Conservation (phyloP, 2,113 vertebrate genomes). For the Mugil cephalus region DNA sequence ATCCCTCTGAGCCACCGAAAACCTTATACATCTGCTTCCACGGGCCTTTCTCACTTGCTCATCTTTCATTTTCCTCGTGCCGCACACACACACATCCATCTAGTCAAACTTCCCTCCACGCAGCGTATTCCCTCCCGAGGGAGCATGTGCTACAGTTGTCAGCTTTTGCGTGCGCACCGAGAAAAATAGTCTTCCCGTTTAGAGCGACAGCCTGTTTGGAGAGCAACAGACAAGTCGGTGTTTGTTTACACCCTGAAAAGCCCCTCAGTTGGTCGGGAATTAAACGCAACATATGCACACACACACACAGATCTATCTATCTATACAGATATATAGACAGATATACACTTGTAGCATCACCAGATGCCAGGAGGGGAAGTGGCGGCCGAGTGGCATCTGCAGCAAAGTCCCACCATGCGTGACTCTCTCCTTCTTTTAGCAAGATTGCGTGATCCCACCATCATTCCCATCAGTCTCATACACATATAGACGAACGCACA, state of each 20-base stretch:
- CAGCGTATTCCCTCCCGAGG: not conserved
- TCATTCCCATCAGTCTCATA: constrained; percentile 47
- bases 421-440: constrained; percentile 72
- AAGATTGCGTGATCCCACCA: constrained; percentile 71
- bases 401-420: constrained; percentile 66
- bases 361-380: constrained; percentile 69
- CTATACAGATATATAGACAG: too few relatives aligned
- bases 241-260: constrained; percentile 68
- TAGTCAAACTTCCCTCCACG: not conserved
- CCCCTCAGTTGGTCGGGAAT: constrained; percentile 51
- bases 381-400: constrained; percentile 58
- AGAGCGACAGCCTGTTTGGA: constrained; percentile 39
- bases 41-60: not conserved
- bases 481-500: constrained; percentile 14
- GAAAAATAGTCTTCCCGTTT: constrained; percentile 32
- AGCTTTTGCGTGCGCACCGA: constrained; percentile 8
- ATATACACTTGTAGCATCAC: constrained; percentile 57
- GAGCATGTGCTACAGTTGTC: constrained; percentile 1
- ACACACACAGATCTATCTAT: constrained; percentile 37
- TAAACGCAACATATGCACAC: constrained; percentile 55
- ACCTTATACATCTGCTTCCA: not conserved
- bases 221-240: constrained; percentile 50
- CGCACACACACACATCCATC: not conserved
- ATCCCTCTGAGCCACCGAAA: constrained; percentile 3
- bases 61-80: too few relatives aligned